A percentile compares a stretch with the other conserved stretches of the same genome.
phyloP scores from a whole-genome alignment of 1,140 invertebrate species.

The Heliconius congener region DNA sequence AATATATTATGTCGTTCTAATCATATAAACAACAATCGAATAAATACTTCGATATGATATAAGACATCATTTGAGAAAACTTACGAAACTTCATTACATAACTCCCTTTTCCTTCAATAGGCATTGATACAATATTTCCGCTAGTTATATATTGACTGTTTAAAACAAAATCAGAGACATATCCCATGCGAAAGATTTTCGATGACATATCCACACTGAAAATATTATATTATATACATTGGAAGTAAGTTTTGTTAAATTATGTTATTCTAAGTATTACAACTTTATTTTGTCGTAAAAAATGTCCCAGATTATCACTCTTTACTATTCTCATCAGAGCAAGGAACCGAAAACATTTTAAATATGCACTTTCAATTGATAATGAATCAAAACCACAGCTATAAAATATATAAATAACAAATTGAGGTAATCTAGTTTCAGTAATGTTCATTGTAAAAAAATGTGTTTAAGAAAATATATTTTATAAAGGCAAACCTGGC shows the following conservation, averaged over 20 bases:
- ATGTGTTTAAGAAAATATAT: not conserved
- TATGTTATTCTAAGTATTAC: not conserved
- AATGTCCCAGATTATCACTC: no score
- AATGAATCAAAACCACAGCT: no score
- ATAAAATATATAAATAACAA: no score
- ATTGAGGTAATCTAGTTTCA: no score
- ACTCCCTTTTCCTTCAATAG: not conserved
- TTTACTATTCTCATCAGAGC: no score
- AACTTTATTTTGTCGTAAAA: no score
- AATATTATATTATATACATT: not conserved
- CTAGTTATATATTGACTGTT: not conserved
- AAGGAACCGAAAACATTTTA: no score
- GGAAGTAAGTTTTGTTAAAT: not conserved
- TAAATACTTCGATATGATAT: no score
- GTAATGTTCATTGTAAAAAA: not conserved
- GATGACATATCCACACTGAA: not conserved
- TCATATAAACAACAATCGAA: no score
- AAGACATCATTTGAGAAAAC: not conserved
- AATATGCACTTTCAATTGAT: no score
- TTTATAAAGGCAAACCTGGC: not conserved
- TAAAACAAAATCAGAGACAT: not conserved
- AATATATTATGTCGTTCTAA: no score
- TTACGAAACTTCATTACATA: not conserved
- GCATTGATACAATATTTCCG: not conserved
- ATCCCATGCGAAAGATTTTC: not conserved